phyloP scores from a whole-genome alignment of 23 tunicate genomes.

The Phallusia fumigata region DNA sequence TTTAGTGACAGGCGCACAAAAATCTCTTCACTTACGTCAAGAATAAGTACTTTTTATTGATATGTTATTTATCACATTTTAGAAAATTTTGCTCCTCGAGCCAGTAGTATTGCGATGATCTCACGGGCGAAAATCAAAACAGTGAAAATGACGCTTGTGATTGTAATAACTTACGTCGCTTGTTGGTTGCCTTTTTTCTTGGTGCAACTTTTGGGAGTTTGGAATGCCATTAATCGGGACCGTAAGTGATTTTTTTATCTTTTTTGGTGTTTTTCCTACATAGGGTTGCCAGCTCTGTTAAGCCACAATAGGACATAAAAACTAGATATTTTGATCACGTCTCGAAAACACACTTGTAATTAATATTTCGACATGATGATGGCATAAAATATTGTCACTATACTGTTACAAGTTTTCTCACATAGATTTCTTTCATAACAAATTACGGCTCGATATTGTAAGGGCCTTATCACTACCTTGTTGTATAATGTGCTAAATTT shows the following conservation, averaged over 20 bases:
- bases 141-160: conserved; percentile 89
- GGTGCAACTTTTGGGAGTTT: conserved; percentile 40
- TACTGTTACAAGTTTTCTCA: too few species aligned
- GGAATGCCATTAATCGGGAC: conserved; percentile 25
- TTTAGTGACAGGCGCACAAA: neutral
- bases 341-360: too few species aligned
- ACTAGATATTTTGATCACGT: too few species aligned
- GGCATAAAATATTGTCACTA: too few species aligned
- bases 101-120: conserved; percentile 63
- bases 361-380: too few species aligned
- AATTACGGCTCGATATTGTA: too few species aligned
- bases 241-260: conserved; percentile 15
- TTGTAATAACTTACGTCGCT: conserved; percentile 55
- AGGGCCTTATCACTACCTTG: too few species aligned
- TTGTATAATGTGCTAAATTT: too few species aligned
- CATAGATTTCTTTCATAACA: too few species aligned
- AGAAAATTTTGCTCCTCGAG: conserved; percentile 62
- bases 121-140: conserved; percentile 89
- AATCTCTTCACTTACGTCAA: neutral
- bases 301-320: too few species aligned
- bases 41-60: neutral
- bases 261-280: neutral
- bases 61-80: neutral
- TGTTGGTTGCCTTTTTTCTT: conserved; percentile 76
- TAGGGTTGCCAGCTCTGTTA: too few species aligned